phyloP scores from a whole-genome alignment of 2,797 vertebrate genomes.

The Trachops cirrhosus region DNA sequence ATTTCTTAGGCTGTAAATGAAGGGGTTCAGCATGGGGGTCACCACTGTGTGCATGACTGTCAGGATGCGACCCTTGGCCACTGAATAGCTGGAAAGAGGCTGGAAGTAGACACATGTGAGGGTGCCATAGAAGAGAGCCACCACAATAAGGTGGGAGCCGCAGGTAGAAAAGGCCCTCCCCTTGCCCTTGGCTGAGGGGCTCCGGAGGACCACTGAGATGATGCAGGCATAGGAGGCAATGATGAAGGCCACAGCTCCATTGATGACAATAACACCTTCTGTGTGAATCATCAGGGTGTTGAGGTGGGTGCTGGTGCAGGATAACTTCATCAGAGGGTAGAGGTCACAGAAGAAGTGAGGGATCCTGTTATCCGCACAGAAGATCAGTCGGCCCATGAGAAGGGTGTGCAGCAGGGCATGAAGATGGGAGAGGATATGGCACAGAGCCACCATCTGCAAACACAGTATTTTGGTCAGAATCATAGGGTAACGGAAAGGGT shows the following conservation, averaged over 20 bases:
- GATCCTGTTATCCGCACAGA: constrained; percentile 64
- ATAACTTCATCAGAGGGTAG: constrained; percentile 66
- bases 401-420: constrained; percentile 55
- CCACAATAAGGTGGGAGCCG: constrained; percentile 23
- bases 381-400: constrained; percentile 37
- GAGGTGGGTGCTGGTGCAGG: constrained; percentile 52
- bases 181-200: constrained; percentile 29
- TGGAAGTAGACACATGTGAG: constrained; percentile 47
- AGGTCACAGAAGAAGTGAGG: constrained; percentile 72
- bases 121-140: constrained; percentile 48
- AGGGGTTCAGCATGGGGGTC: constrained; percentile 55
- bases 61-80: neutral
- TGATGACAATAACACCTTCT: constrained; percentile 42
- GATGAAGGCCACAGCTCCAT: constrained; percentile 36
- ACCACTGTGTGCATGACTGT: constrained; percentile 42
- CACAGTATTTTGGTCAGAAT: constrained; percentile 69
- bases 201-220: constrained; percentile 6
- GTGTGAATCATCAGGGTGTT: constrained; percentile 64
- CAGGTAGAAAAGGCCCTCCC: constrained; percentile 41
- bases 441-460: constrained; percentile 38
- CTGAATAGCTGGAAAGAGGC: constrained; percentile 25
- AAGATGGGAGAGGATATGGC: constrained; percentile 65
- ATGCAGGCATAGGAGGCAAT: constrained; percentile 52
- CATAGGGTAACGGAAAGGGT: constrained; percentile 65
- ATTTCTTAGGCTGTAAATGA: constrained; percentile 72